Conservation (phyloP, 1,140 invertebrate species). For the Latrodectus geometricus region DNA sequence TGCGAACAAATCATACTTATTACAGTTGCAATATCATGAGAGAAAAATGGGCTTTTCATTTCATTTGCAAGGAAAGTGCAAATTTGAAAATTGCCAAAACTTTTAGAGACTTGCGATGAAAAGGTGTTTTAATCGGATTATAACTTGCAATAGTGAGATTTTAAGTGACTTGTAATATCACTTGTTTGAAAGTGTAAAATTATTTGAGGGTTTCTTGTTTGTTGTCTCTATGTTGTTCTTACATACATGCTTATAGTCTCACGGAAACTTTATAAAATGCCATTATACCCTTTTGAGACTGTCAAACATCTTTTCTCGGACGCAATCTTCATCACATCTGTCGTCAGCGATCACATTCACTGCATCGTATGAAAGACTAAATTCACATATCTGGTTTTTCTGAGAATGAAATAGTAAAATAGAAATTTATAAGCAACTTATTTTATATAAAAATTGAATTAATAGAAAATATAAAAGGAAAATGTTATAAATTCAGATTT, state of each 20-base stretch:
- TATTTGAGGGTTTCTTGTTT: background rate
- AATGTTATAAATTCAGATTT: no score
- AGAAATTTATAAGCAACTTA: no score
- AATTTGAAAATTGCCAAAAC: no score
- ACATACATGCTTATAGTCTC: background rate
- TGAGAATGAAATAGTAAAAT: background rate
- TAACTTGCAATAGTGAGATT: background rate
- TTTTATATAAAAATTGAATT: no score
- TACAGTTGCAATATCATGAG: no score
- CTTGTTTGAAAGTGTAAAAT: background rate
- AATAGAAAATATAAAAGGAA: no score
- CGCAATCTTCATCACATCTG: slow-evolving; percentile 28
- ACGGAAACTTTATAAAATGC: background rate
- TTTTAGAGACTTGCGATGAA: background rate
- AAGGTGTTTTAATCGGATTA: background rate
- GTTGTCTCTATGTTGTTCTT: background rate
- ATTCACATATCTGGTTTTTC: slow-evolving; percentile 21
- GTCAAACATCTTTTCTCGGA: slow-evolving; percentile 24
- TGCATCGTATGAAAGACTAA: slow-evolving; percentile 16
- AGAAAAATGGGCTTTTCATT: no score
- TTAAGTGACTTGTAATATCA: background rate
- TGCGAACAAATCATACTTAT: no score
- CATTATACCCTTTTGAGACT: slow-evolving; percentile 28
- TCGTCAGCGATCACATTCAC: slow-evolving; percentile 19
- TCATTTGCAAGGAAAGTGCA: no score